Evolutionary conservation across 2,113 vertebrate genomes (phyloP).

Genomic region (Rhynchomys soricoides): DNA sequence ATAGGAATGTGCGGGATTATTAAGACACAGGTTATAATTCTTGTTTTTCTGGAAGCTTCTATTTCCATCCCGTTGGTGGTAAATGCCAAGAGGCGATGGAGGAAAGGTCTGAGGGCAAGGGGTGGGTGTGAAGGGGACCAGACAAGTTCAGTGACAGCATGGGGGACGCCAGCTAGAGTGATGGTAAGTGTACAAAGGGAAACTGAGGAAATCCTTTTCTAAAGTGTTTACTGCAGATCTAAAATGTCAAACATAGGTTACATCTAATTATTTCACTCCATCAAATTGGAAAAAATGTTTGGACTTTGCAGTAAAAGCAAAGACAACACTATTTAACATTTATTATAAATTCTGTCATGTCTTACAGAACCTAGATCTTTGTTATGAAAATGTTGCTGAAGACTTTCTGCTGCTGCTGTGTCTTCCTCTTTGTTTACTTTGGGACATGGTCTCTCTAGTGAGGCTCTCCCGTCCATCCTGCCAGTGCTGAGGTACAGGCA

Average conservation of each 20-base stretch:
- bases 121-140: not conserved
- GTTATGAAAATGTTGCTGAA: conserved; percentile 3
- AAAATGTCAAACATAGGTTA: conserved; percentile 31
- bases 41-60: not conserved
- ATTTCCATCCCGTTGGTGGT: not conserved
- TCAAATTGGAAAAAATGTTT: not conserved
- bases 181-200: not conserved
- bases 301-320: conserved; percentile 27
- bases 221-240: not conserved
- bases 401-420: too few species aligned
- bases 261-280: not conserved
- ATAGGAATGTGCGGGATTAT: not conserved
- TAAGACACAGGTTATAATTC: not conserved
- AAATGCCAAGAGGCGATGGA: not conserved
- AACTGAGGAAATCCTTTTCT: conserved; percentile 10
- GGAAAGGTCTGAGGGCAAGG: not conserved
- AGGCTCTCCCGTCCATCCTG: not conserved
- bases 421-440: not conserved
- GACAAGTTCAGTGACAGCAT: not conserved
- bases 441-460: not conserved
- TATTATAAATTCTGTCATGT: not conserved
- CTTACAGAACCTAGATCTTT: not conserved
- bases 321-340: conserved; percentile 21
- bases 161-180: not conserved
- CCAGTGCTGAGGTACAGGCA: not conserved